Evolutionary conservation across 2,888 invertebrate genomes (phyloP).

Genomic region (Apantesis nais): DNA sequence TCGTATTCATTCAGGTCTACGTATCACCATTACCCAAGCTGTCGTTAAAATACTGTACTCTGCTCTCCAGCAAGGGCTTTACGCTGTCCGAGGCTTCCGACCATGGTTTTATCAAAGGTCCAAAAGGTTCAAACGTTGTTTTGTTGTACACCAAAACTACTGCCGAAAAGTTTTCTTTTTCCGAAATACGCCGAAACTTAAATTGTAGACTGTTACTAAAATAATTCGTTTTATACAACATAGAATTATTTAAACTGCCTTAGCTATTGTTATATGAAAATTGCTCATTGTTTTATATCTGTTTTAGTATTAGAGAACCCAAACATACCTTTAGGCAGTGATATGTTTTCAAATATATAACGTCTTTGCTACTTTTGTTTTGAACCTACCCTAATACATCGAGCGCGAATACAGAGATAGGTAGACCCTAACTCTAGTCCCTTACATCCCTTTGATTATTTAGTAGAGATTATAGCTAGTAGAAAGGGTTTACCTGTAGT

Average conservation of each 20-base stretch:
- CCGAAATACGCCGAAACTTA: too few species aligned
- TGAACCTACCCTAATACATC: not conserved
- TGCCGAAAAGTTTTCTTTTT: too few species aligned
- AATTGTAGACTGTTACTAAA: not conserved
- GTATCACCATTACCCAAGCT: too few species aligned
- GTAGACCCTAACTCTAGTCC: too few species aligned
- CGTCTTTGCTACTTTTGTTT: not conserved
- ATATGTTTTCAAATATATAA: not conserved
- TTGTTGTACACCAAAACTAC: too few species aligned
- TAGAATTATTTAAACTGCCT: not conserved
- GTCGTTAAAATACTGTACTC: too few species aligned
- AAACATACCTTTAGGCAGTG: not conserved
- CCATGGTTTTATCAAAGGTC: too few species aligned
- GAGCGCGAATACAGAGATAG: not conserved
- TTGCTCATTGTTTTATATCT: not conserved
- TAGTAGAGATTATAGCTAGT: not conserved
- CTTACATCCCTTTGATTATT: not conserved
- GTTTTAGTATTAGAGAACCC: not conserved
- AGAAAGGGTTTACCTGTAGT: constrained; percentile 59
- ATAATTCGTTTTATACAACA: not conserved
- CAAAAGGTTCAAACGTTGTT: too few species aligned
- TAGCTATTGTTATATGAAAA: constrained; percentile 1
- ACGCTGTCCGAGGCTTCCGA: too few species aligned
- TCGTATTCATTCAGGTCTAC: too few species aligned
- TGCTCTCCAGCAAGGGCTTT: too few species aligned